Conservation (phyloP, 2,797 vertebrate species). For the Babyrousa celebensis region DNA sequence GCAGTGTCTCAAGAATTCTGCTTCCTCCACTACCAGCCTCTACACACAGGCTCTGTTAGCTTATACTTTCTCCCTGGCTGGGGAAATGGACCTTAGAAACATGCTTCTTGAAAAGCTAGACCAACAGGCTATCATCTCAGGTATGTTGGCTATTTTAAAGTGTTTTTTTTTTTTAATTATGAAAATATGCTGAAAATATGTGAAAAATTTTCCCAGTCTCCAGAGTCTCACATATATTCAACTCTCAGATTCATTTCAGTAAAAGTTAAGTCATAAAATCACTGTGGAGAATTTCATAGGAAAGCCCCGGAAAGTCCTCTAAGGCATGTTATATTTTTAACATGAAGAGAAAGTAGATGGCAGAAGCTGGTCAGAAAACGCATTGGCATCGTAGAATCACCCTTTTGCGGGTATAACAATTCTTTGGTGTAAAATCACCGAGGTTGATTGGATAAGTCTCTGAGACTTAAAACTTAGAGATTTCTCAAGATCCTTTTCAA, state of each 20-base stretch:
- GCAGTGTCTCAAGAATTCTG: constrained; percentile 82
- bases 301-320: neutral
- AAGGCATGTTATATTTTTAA: neutral
- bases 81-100: constrained; percentile 82
- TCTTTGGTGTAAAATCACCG: neutral
- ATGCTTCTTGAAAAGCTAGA: constrained; percentile 85
- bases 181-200: neutral
- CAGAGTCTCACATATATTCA: neutral
- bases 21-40: constrained; percentile 73
- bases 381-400: neutral
- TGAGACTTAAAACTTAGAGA: neutral
- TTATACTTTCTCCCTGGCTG: constrained; percentile 85
- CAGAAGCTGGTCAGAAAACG: neutral
- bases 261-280: neutral
- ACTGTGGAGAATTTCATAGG: neutral
- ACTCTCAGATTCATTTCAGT: neutral
- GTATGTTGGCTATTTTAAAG: constrained; percentile 65
- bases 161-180: neutral
- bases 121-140: constrained; percentile 82
- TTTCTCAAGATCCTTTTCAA: neutral
- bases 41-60: constrained; percentile 88
- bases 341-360: neutral
- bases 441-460: neutral
- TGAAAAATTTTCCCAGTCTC: neutral
- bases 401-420: neutral